These are phyloP conservation scores for Alviniconcha strummeri DNA, from an alignment of 2,888 invertebrate genomes.

Conservation along the genomic window DNA sequence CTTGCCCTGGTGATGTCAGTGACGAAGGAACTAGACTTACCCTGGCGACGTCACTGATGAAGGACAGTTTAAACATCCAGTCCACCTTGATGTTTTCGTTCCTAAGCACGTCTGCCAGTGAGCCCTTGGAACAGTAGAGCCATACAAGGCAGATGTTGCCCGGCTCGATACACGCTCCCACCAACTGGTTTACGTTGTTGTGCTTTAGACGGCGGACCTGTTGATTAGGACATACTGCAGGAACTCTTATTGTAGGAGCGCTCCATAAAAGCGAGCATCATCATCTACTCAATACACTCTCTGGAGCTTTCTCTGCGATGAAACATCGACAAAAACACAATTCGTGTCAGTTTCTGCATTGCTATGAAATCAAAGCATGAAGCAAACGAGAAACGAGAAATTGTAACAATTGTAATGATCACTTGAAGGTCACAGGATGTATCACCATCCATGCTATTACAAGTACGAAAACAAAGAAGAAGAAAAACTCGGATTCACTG, in stretches of 20 bases:
- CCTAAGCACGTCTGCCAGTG: constrained; percentile 75
- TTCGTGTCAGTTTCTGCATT: background rate
- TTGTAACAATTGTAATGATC: no score
- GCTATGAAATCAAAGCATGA: no score
- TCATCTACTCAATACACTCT: background rate
- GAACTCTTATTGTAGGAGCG: no score
- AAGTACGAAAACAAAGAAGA: no score
- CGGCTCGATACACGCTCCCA: constrained; percentile 88
- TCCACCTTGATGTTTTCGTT: constrained; percentile 65
- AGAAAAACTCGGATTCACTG: no score
- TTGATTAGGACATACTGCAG: no score
- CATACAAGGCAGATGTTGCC: constrained; percentile 85
- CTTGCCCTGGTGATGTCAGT: background rate
- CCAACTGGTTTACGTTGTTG: constrained; percentile 87
- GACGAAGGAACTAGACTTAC: constrained; percentile 38
- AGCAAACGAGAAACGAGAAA: no score
- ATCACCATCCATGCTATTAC: no score
- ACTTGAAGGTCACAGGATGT: no score
- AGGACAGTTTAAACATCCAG: constrained; percentile 64
- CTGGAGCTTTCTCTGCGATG: background rate
- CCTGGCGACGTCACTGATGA: constrained; percentile 61
- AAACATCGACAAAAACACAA: background rate
- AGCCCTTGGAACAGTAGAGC: constrained; percentile 88
- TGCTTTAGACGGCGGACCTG: constrained; percentile 90
- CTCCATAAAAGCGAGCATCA: no score